Conservation (phyloP, 2,113 vertebrate species). For the Brachyistius frenatus region DNA sequence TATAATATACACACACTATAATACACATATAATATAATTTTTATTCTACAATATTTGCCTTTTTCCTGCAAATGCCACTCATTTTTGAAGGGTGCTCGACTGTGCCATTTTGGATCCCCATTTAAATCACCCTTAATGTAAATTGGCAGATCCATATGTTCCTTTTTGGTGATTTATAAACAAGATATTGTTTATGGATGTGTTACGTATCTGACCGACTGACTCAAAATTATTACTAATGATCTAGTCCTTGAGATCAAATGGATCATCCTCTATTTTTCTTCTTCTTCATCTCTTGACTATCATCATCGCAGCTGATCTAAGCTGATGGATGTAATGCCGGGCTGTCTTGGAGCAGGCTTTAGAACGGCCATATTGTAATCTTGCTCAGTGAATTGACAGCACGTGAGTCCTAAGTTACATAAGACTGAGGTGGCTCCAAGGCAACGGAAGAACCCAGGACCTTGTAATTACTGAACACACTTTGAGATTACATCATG, state of each 20-base stretch:
- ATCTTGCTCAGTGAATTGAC: conserved; percentile 49
- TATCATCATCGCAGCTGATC: neutral
- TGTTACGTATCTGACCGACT: neutral
- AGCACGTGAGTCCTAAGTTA: conserved; percentile 64
- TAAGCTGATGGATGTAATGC: conserved; percentile 11
- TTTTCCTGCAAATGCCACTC: no score
- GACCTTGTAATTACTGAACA: conserved; percentile 79
- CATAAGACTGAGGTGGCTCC: conserved; percentile 70
- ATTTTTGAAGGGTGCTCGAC: no score
- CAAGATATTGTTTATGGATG: neutral
- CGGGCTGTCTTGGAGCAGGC: conserved; percentile 10
- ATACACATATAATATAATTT: no score
- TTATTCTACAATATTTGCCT: no score
- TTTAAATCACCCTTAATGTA: neutral
- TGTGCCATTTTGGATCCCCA: no score
- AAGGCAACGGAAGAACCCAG: conserved; percentile 61
- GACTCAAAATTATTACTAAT: no score
- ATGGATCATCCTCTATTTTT: neutral
- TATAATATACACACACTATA: no score
- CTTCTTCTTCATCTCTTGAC: neutral
- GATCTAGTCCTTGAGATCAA: neutral
- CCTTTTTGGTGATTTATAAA: no score
- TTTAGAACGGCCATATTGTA: conserved; percentile 66
- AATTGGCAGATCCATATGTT: neutral
- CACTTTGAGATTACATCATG: conserved; percentile 81